Evolutionary conservation across 2,113 vertebrate species (phyloP), one percentile per base, ranked within the genome.

Genomic region (Ploceus nigricollis): DNA sequence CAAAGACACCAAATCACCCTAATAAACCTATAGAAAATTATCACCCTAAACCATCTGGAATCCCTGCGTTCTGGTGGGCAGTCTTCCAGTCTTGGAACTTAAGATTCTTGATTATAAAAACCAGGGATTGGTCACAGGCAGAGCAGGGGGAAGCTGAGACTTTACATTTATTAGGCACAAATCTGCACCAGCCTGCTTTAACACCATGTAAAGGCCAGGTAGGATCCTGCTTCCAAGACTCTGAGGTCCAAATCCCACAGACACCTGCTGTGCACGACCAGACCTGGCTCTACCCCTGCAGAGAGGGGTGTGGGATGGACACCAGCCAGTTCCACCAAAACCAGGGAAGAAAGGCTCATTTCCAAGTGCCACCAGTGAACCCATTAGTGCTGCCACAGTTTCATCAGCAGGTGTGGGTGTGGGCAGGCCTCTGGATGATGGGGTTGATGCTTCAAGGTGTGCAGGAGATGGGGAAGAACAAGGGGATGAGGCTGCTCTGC

Each of bases 1-100:
- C 68, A 89, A 81, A 27, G 73, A 72, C 4, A 44, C 31, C 51
- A 78, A 44, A 71, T 25, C 48, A 83, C 48, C 53, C 54, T 39
- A 40, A 60, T 42, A 69, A 2, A 82, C 66, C 70, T 54, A 64
- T 25, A 53, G 7, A 54, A 30, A 57, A 51, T 42, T 39, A 91
- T 48, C 87, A 84, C 16, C 60, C 77, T 31, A 72, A 79, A 84
- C 91, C 73, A 42, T 61, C 83, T 79, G 93, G 81, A 94, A 87
- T 57, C 48, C n/a, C 2, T 1, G 21, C 15, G 19, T 18, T 65
- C 88, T 35, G 13, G 54, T 6, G 4, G 86, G 64, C 2, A 6
- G 31, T 51, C 44, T 75, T 64, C 53, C 75, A 87, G 31, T 19
- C 57, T 42, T 60, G 33, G 28, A 77, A 78, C 51, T 66, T 66